Evolutionary conservation across 2,888 invertebrate species (phyloP).

Genomic region (Drosophila demipolita): DNA sequence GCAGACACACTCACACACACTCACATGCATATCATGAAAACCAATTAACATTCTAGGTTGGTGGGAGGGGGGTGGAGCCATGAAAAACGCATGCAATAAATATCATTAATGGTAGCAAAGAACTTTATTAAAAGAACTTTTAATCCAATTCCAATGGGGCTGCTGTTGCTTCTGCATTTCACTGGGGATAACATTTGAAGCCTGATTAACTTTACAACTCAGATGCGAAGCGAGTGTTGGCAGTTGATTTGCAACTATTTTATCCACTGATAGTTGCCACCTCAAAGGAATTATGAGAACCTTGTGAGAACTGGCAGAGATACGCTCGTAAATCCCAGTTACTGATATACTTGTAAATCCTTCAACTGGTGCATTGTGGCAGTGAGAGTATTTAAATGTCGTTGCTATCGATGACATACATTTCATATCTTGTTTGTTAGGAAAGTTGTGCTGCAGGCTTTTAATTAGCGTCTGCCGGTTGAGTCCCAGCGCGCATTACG

Average conservation of each 20-base stretch:
- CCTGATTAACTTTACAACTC: slow-evolving; percentile 68
- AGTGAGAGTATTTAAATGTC: slow-evolving; percentile 32
- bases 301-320: not conserved
- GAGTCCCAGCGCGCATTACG: slow-evolving; percentile 74
- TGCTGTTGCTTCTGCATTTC: slow-evolving; percentile 24
- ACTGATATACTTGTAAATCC: too few species aligned
- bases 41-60: slow-evolving; percentile 69
- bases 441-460: slow-evolving; percentile 70
- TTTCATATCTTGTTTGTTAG: slow-evolving; percentile 42
- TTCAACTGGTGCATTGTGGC: too few species aligned
- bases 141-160: slow-evolving; percentile 61
- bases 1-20: slow-evolving; percentile 22
- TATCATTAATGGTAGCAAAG: slow-evolving; percentile 74
- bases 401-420: not conserved
- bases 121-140: slow-evolving; percentile 80
- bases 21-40: slow-evolving; percentile 68
- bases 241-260: slow-evolving; percentile 37
- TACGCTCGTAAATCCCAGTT: not conserved
- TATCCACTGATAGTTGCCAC: slow-evolving; percentile 18
- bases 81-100: slow-evolving; percentile 70
- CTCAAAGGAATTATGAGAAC: not conserved
- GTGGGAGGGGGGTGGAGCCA: slow-evolving; percentile 28
- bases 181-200: slow-evolving; percentile 59
- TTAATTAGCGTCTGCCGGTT: slow-evolving; percentile 71
- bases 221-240: slow-evolving; percentile 34